Evolutionary conservation across 2,888 invertebrate species (phyloP).

Genomic region (Nephrotoma flavescens): DNA sequence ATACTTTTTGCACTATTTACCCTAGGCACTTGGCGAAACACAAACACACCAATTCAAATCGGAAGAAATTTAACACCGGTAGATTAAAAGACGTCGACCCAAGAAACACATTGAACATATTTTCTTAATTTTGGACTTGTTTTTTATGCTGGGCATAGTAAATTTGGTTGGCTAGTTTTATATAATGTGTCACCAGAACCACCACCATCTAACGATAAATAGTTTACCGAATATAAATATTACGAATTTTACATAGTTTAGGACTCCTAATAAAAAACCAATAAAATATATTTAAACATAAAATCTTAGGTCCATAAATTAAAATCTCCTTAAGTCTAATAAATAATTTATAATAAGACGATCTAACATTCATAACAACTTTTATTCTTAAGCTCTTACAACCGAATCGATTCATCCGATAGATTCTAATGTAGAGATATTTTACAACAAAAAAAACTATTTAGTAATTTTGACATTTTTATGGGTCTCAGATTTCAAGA

Average conservation of each 20-base stretch:
- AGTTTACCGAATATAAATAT: too few relatives aligned
- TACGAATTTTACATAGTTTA: not conserved
- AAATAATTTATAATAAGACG: not conserved
- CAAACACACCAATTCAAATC: too few relatives aligned
- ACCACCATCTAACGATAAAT: too few relatives aligned
- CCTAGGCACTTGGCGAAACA: too few relatives aligned
- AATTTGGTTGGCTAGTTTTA: too few relatives aligned
- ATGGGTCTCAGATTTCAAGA: not conserved
- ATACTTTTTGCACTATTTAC: fast-evolving
- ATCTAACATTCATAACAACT: not conserved
- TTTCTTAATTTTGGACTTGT: too few relatives aligned
- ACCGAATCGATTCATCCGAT: not conserved
- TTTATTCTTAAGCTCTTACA: not conserved
- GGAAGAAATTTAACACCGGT: too few relatives aligned
- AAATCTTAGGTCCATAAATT: not conserved
- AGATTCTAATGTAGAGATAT: not conserved
- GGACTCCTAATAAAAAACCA: not conserved
- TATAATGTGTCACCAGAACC: too few relatives aligned
- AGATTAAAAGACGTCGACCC: too few relatives aligned
- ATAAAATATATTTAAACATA: not conserved
- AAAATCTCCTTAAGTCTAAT: not conserved
- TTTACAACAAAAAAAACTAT: not conserved
- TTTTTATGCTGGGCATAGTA: too few relatives aligned
- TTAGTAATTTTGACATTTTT: not conserved
- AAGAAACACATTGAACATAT: too few relatives aligned